A percentile compares a stretch with the other conserved stretches of the same genome.
These are phyloP conservation scores for Argyrosomus regius DNA, from an alignment of 2,797 vertebrate species.

Conservation along the genomic window DNA sequence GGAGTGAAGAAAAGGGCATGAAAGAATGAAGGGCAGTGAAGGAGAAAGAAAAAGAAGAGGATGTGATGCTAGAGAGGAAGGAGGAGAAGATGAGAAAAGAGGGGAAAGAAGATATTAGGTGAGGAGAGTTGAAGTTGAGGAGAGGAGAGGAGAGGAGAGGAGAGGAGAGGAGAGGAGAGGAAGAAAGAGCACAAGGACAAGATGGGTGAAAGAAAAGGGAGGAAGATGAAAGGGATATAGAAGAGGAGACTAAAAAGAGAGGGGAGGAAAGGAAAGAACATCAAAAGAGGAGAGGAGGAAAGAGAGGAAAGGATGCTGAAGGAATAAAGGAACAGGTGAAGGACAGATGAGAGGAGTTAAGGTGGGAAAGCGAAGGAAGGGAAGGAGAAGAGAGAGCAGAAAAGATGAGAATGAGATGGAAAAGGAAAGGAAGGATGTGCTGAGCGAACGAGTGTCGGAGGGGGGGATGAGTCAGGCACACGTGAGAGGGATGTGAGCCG, in stretches of 20 bases:
- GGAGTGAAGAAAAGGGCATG: background rate
- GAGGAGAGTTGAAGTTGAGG: too few species aligned
- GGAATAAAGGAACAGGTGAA: background rate
- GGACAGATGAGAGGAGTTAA: background rate
- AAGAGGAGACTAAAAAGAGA: too few species aligned
- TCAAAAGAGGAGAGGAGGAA: background rate
- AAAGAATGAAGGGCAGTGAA: background rate
- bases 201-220: too few species aligned
- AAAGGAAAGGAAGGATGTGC: slow-evolving; percentile 41
- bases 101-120: too few species aligned
- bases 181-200: too few species aligned
- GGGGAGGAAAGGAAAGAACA: slow-evolving; percentile 3
- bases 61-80: background rate
- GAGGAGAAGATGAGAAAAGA: background rate
- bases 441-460: slow-evolving; percentile 40
- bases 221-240: too few species aligned
- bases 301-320: background rate
- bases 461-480: slow-evolving; percentile 72
- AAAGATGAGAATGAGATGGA: background rate
- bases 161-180: too few species aligned
- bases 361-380: background rate
- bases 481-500: slow-evolving; percentile 78
- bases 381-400: background rate
- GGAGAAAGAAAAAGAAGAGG: background rate
- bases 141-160: too few species aligned